Evolutionary conservation across 2,113 vertebrate genomes (phyloP).

Genomic region (Psittacara wagleri): DNA sequence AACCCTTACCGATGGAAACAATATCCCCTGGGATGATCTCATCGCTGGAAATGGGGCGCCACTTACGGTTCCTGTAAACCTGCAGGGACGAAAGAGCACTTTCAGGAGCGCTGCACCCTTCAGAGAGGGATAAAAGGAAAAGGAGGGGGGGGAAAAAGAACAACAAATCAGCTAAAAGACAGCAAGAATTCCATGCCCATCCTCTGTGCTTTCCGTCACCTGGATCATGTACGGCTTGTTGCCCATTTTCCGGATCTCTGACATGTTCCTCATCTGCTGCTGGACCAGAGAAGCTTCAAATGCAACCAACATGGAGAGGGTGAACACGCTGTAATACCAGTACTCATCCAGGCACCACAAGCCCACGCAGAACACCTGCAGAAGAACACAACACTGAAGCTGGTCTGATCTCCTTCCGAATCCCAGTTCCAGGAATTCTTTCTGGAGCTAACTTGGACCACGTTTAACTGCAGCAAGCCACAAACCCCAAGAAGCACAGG

Average conservation of each 20-base stretch:
- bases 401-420: background rate
- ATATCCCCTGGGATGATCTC: slow-evolving; percentile 93
- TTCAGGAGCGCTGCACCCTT: accelerated
- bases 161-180: background rate
- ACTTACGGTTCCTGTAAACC: slow-evolving; percentile 96
- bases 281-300: slow-evolving; percentile 97
- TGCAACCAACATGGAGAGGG: slow-evolving; percentile 94
- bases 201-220: slow-evolving; percentile 55
- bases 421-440: no score
- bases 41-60: slow-evolving; percentile 91
- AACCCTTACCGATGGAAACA: slow-evolving; percentile 86
- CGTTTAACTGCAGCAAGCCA: background rate
- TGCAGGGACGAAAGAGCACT: background rate
- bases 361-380: slow-evolving; percentile 93
- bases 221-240: slow-evolving; percentile 95
- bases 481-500: background rate
- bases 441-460: background rate
- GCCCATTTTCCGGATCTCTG: slow-evolving; percentile 94
- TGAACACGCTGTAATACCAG: slow-evolving; percentile 98
- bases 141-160: background rate
- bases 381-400: background rate
- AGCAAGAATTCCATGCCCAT: accelerated
- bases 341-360: slow-evolving; percentile 98
- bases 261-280: slow-evolving; percentile 96
- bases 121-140: background rate